phyloP scores from a whole-genome alignment of 2,888 invertebrate species.

The Dicranocentrus wangi region DNA sequence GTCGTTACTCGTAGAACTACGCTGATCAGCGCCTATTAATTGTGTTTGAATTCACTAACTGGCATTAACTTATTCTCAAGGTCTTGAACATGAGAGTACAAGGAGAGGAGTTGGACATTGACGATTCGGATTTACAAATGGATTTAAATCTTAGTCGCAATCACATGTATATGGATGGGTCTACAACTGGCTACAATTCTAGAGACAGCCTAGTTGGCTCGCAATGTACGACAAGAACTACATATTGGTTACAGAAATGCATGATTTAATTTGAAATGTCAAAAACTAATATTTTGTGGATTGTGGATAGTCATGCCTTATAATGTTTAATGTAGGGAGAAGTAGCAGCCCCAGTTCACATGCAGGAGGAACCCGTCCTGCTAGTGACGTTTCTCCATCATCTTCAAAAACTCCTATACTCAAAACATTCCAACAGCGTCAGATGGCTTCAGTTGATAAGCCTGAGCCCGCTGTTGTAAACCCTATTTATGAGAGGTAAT shows the following conservation, averaged over 20 bases:
- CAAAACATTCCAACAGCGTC: conserved; percentile 71
- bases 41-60: too few relatives aligned
- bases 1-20: too few relatives aligned
- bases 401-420: conserved; percentile 72
- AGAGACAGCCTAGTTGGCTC: conserved; percentile 68
- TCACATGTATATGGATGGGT: conserved; percentile 71
- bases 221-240: conserved; percentile 41
- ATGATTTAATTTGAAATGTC: too few relatives aligned
- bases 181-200: conserved; percentile 65
- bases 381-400: conserved; percentile 67
- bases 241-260: too few relatives aligned
- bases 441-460: conserved; percentile 65
- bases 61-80: conserved; percentile 74
- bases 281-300: too few relatives aligned
- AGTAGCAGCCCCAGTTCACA: conserved; percentile 70
- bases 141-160: conserved; percentile 81
- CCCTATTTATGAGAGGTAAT: conserved; percentile 80
- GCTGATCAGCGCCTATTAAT: too few relatives aligned
- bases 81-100: conserved; percentile 93
- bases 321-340: conserved; percentile 45
- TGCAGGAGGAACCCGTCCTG: conserved; percentile 62
- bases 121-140: conserved; percentile 83
- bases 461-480: conserved; percentile 76
- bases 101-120: conserved; percentile 86
- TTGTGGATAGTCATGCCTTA: too few relatives aligned